A percentile compares a stretch with the other conserved stretches of the same genome.
These are phyloP conservation scores for Petroica traversi DNA, from an alignment of 2,113 vertebrate species.

Conservation along the genomic window DNA sequence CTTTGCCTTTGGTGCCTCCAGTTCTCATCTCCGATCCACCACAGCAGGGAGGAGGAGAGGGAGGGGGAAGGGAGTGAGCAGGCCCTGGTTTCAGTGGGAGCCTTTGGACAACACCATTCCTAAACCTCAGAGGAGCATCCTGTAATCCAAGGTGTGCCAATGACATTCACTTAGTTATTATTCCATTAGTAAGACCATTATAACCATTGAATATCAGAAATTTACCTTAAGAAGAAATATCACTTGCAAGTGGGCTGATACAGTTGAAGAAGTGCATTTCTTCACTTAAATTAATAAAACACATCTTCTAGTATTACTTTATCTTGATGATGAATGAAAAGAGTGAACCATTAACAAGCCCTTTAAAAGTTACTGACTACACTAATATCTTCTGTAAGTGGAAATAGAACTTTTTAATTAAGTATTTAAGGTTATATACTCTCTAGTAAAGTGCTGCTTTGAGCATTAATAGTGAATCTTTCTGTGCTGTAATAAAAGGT, in stretches of 20 bases:
- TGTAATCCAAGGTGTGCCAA: background rate
- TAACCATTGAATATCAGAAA: slow-evolving; percentile 56
- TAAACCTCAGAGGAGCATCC: background rate
- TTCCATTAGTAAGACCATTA: slow-evolving; percentile 77
- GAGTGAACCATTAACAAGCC: slow-evolving; percentile 70
- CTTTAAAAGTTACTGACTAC: slow-evolving; percentile 74
- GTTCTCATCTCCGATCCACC: background rate
- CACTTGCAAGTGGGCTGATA: slow-evolving; percentile 60
- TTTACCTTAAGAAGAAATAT: slow-evolving; percentile 62
- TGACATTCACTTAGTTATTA: slow-evolving; percentile 63
- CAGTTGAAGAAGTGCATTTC: slow-evolving; percentile 75
- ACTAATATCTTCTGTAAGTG: slow-evolving; percentile 72
- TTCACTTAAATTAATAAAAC: slow-evolving; percentile 75
- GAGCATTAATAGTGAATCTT: slow-evolving; percentile 60
- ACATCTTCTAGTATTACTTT: slow-evolving; percentile 64
- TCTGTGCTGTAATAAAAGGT: background rate
- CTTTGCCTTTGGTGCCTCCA: background rate
- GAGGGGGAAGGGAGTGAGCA: background rate
- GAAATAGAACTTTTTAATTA: slow-evolving; percentile 66
- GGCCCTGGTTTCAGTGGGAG: background rate
- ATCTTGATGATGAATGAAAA: slow-evolving; percentile 69
- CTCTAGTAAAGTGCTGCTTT: slow-evolving; percentile 65
- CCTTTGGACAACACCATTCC: background rate
- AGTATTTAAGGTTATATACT: slow-evolving; percentile 71
- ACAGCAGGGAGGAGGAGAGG: background rate